A percentile compares a stretch with the other conserved stretches of the same genome.
Evolutionary conservation across 2,888 invertebrate genomes (phyloP).

Genomic region (Hermodice carunculata): DNA sequence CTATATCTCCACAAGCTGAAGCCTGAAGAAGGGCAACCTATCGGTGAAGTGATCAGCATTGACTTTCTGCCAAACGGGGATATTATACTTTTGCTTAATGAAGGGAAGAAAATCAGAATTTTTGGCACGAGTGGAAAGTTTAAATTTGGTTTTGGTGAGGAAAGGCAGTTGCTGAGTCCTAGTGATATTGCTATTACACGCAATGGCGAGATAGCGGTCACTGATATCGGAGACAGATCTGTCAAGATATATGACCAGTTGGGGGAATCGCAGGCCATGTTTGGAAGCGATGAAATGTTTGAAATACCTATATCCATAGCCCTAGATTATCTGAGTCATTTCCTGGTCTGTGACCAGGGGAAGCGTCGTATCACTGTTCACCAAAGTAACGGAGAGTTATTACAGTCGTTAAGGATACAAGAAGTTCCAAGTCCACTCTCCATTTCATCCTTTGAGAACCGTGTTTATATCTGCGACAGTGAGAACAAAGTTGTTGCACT

Average conservation of each 20-base stretch:
- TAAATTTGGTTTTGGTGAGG: conserved; percentile 33
- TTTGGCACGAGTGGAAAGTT: conserved; percentile 24
- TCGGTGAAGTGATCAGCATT: conserved; percentile 26
- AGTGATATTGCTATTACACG: conserved; percentile 30
- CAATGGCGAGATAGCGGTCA: conserved; percentile 34
- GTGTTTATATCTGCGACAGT: conserved; percentile 30
- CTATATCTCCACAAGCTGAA: conserved; percentile 28
- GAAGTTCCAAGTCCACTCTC: conserved; percentile 27
- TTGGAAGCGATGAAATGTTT: conserved; percentile 27
- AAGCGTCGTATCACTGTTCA: conserved; percentile 35
- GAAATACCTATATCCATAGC: conserved; percentile 31
- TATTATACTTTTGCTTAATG: conserved; percentile 22
- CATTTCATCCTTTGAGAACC: conserved; percentile 22
- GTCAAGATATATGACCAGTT: conserved; percentile 31
- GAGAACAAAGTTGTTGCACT: conserved; percentile 26
- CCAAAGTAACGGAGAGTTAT: conserved; percentile 25
- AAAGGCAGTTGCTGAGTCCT: conserved; percentile 32
- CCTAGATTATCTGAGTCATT: conserved; percentile 24
- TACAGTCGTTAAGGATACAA: conserved; percentile 15
- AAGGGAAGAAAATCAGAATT: conserved; percentile 29
- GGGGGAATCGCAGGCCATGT: conserved; percentile 18
- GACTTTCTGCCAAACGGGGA: conserved; percentile 29
- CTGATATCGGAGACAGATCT: conserved; percentile 24
- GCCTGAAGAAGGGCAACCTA: background rate
- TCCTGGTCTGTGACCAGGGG: conserved; percentile 38